Evolutionary conservation across 2,113 vertebrate species (phyloP).

Genomic region (Colius striatus): DNA sequence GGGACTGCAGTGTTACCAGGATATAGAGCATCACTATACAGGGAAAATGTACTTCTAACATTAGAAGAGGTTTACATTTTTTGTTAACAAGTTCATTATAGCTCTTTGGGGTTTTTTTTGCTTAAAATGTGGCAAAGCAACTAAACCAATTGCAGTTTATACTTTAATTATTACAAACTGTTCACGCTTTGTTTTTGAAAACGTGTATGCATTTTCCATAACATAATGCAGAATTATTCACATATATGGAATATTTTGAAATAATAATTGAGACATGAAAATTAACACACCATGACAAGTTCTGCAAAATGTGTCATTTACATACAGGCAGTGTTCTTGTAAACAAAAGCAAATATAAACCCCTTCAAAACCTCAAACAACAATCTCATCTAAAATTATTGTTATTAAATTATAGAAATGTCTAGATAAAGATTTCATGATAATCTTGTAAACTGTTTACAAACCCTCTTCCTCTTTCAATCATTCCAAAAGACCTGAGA

Average conservation of each 20-base stretch:
- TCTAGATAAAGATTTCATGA: not conserved
- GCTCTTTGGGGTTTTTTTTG: not conserved
- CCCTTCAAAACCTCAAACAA: not conserved
- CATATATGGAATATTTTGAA: not conserved
- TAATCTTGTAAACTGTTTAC: slow-evolving; percentile 1
- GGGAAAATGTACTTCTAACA: not conserved
- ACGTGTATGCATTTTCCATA: not conserved
- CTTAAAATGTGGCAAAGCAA: not conserved
- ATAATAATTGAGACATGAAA: not conserved
- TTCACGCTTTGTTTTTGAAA: not conserved
- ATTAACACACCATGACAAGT: not conserved
- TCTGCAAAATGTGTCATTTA: not conserved
- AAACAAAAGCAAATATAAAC: slow-evolving; percentile 4
- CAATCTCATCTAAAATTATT: not conserved
- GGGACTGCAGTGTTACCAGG: not conserved
- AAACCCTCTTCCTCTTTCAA: slow-evolving; percentile 24
- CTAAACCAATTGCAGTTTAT: not conserved
- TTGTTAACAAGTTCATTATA: not conserved
- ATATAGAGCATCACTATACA: not conserved
- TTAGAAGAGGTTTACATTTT: too few species aligned
- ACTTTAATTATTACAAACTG: not conserved
- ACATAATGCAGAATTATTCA: not conserved
- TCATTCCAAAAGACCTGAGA: slow-evolving; percentile 36
- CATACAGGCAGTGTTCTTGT: not conserved
- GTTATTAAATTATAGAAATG: not conserved